Evolutionary conservation across 2,797 vertebrate species (phyloP).

Genomic region (Tamandua tetradactyla): DNA sequence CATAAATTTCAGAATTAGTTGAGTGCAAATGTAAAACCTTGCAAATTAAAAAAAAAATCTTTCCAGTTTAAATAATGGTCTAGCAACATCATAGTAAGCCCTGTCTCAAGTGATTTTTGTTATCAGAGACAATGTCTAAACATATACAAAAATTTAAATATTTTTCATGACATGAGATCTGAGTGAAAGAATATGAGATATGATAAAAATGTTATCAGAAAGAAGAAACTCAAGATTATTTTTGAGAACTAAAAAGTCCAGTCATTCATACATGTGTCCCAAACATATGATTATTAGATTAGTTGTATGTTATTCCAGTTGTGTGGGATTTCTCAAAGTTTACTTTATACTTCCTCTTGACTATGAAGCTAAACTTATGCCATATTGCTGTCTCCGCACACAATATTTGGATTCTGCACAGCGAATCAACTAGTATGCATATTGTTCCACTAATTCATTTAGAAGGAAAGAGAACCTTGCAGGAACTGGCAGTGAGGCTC

Average conservation of each 20-base stretch:
- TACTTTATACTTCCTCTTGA: not conserved
- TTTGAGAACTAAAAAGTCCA: constrained; percentile 8
- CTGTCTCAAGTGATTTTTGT: not conserved
- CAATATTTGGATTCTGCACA: not conserved
- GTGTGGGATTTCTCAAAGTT: not conserved
- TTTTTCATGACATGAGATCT: constrained; percentile 3
- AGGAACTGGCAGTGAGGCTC: not conserved
- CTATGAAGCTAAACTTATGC: not conserved
- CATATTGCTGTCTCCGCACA: not conserved
- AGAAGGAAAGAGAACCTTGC: not conserved
- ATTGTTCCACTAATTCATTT: not conserved
- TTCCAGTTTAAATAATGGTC: constrained; percentile 33
- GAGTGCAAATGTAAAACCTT: not conserved
- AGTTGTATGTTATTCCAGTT: not conserved
- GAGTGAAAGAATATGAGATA: not conserved
- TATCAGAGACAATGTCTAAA: not conserved
- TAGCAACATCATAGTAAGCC: not conserved
- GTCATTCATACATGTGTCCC: not conserved
- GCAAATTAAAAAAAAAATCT: not conserved
- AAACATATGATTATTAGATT: not conserved
- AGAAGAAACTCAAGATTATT: not conserved
- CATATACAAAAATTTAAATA: not conserved
- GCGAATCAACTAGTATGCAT: not conserved
- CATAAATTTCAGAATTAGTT: not conserved
- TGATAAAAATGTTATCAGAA: not conserved